These are phyloP conservation scores for Alfaro cultratus DNA, from an alignment of 2,797 vertebrate species.

Conservation along the genomic window DNA sequence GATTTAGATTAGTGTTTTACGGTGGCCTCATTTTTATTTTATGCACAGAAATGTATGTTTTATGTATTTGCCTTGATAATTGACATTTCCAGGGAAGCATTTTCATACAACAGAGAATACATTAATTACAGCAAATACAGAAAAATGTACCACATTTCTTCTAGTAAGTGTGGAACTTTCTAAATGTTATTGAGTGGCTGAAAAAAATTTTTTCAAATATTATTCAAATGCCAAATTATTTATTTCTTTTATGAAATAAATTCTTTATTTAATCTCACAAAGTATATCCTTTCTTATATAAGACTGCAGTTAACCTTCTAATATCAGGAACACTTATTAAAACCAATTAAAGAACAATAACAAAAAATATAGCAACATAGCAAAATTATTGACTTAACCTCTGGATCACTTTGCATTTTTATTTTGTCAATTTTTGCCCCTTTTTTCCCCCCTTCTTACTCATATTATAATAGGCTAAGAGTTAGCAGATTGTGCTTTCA, in stretches of 20 bases:
- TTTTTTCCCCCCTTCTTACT: too few relatives aligned
- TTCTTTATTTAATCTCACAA: conserved; percentile 4
- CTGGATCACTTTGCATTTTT: background rate
- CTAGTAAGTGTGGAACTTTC: background rate
- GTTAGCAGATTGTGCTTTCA: background rate
- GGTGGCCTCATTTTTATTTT: conserved; percentile 19
- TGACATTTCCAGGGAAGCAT: conserved; percentile 18
- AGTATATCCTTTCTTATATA: conserved; percentile 13
- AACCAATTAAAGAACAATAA: background rate
- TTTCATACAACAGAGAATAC: background rate
- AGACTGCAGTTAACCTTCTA: conserved; percentile 2
- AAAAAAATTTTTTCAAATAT: background rate
- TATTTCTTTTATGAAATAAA: conserved; percentile 9
- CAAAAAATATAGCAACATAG: background rate
- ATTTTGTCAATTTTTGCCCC: background rate
- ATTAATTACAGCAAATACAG: background rate
- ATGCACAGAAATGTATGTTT: conserved; percentile 6
- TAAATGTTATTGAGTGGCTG: background rate
- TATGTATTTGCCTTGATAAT: conserved; percentile 24
- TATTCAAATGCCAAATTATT: conserved; percentile 1
- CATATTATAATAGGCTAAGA: background rate
- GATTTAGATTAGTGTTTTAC: conserved; percentile 22
- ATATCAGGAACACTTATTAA: background rate
- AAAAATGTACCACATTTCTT: background rate
- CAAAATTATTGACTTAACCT: conserved; percentile 22